Conservation (phyloP, 1,140 invertebrate genomes). For the Notospermus geniculatus region DNA sequence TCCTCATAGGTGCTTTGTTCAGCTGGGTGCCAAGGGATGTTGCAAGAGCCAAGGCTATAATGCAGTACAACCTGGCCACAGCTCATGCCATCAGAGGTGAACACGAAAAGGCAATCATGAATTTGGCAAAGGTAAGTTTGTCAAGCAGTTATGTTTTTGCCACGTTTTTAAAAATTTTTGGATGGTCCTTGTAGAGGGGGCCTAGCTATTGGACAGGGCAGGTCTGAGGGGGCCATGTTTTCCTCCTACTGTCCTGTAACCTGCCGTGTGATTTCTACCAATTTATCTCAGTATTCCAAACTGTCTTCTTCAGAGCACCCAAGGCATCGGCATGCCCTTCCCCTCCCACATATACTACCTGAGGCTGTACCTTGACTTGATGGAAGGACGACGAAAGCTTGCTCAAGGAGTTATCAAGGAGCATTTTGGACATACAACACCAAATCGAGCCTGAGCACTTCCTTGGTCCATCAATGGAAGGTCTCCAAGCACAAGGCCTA, state of each 20-base stretch:
- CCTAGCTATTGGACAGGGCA: too few species aligned
- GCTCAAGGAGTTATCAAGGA: slow-evolving; percentile 48
- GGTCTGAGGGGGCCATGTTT: too few species aligned
- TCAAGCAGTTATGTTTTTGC: too few species aligned
- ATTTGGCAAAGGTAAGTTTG: slow-evolving; percentile 67
- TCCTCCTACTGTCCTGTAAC: too few species aligned
- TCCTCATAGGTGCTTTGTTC: slow-evolving; percentile 47
- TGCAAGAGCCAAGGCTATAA: slow-evolving; percentile 65
- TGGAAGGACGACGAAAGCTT: slow-evolving; percentile 49
- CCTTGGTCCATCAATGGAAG: too few species aligned
- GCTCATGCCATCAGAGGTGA: slow-evolving; percentile 75
- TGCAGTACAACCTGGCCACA: slow-evolving; percentile 79
- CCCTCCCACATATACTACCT: slow-evolving; percentile 54
- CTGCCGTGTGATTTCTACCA: not conserved
- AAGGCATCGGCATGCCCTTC: slow-evolving; percentile 54
- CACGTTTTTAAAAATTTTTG: too few species aligned
- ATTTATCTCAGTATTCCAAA: slow-evolving; percentile 12
- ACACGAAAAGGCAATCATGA: slow-evolving; percentile 69
- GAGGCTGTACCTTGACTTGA: slow-evolving; percentile 52
- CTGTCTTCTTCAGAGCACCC: slow-evolving; percentile 60
- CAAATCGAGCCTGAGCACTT: slow-evolving; percentile 33
- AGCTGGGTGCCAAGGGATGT: slow-evolving; percentile 70
- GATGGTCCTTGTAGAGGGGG: too few species aligned
- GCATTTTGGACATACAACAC: slow-evolving; percentile 50
- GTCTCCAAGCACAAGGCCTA: too few species aligned